phyloP scores from a whole-genome alignment of 1,140 invertebrate species.

The Drosophila pandora region DNA sequence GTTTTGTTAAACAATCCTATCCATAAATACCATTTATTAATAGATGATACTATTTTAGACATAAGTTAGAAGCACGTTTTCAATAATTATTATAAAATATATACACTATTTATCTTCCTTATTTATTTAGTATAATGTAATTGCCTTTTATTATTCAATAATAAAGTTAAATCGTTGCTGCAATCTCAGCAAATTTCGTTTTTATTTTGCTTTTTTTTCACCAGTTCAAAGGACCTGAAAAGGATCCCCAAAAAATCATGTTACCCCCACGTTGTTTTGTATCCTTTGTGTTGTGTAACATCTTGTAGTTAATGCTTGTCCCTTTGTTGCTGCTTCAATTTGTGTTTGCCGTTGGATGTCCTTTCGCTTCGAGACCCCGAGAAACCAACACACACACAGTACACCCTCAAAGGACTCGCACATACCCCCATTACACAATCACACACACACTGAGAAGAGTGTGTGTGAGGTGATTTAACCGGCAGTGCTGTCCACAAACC shows the following conservation, averaged over 20 bases:
- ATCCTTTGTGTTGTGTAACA: constrained; percentile 25
- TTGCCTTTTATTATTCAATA: not conserved
- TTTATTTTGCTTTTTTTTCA: not conserved
- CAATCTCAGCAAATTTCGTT: not conserved
- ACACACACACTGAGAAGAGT: constrained; percentile 6
- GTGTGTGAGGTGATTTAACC: constrained; percentile 42
- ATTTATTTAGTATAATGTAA: not conserved
- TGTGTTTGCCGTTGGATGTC: constrained; percentile 31
- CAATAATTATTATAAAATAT: not conserved
- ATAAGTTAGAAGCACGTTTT: not conserved
- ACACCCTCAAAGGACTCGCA: constrained; percentile 11
- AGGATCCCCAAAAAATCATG: constrained; percentile 10
- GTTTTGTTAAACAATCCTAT: not conserved
- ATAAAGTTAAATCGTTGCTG: not conserved
- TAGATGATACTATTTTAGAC: too few relatives aligned
- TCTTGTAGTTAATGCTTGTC: constrained; percentile 48
- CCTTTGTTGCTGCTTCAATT: constrained; percentile 40
- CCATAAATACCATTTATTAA: too few relatives aligned
- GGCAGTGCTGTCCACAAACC: constrained; percentile 53
- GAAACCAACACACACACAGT: constrained; percentile 11
- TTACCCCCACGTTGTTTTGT: constrained; percentile 1
- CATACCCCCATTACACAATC: constrained; percentile 15
- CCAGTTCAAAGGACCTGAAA: not conserved
- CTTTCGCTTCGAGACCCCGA: constrained; percentile 33
- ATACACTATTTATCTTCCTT: not conserved